Percentiles rank a stretch among this genome's conserved stretches.
These are phyloP conservation scores for Apocrypta bakeri DNA, from an alignment of 1,140 invertebrate species.

Conservation along the genomic window DNA sequence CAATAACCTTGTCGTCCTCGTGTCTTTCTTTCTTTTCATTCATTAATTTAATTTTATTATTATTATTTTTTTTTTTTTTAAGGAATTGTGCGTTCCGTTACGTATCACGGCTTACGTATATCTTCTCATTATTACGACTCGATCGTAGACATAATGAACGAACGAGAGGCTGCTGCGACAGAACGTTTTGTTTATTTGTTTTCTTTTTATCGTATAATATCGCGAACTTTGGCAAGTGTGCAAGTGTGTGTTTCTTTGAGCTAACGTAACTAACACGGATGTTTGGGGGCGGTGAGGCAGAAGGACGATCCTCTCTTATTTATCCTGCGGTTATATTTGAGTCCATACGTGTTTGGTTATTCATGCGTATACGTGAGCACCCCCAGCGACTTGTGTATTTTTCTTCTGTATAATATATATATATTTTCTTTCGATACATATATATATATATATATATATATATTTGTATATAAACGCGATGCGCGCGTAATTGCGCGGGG, in stretches of 20 bases:
- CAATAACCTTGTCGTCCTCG: neutral
- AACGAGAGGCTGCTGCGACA: neutral
- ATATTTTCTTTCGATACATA: neutral
- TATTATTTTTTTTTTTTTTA: constrained; percentile 20
- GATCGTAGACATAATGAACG: neutral
- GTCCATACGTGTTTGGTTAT: neutral
- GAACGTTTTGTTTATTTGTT: neutral
- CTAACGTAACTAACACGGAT: constrained; percentile 26
- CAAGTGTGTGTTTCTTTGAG: neutral
- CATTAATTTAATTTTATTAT: neutral
- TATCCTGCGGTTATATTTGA: neutral
- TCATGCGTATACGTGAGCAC: constrained; percentile 30
- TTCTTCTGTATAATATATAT: neutral
- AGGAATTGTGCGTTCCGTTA: constrained; percentile 49
- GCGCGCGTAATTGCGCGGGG: neutral
- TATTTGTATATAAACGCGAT: neutral
- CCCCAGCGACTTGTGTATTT: neutral
- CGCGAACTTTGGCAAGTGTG: neutral
- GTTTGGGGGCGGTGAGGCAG: too few relatives aligned
- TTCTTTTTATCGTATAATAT: neutral
- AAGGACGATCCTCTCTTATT: neutral
- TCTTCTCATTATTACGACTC: neutral
- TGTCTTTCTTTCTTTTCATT: neutral
- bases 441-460: neutral
- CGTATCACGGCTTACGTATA: constrained; percentile 41